These are phyloP conservation scores for Microhierax caerulescens DNA, from an alignment of 2,797 vertebrate genomes.

Conservation along the genomic window DNA sequence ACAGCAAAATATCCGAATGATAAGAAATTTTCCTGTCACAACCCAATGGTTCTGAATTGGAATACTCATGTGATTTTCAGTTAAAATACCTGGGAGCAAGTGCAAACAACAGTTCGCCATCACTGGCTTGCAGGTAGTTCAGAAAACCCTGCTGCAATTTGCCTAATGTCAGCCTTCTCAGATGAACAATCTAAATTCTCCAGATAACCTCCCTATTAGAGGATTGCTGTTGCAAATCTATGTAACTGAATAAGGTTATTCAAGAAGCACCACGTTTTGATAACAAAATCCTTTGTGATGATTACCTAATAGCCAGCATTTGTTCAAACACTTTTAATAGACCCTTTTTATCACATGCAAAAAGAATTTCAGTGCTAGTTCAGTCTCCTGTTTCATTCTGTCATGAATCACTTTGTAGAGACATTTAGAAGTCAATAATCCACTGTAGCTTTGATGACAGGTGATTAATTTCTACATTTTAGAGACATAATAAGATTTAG, in stretches of 20 bases:
- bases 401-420: constrained; percentile 85
- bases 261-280: constrained; percentile 74
- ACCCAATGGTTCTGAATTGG: not conserved
- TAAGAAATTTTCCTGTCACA: not conserved
- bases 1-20: not conserved
- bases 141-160: constrained; percentile 26
- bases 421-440: constrained; percentile 87
- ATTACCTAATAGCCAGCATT: constrained; percentile 80
- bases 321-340: constrained; percentile 81
- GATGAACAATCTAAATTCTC: constrained; percentile 66
- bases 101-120: not conserved
- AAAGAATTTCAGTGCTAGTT: constrained; percentile 79
- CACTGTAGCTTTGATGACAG: constrained; percentile 84
- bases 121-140: not conserved
- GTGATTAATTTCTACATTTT: constrained; percentile 87
- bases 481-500: constrained; percentile 86
- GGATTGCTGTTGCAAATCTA: constrained; percentile 48
- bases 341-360: constrained; percentile 79
- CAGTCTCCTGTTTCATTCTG: constrained; percentile 81
- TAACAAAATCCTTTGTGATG: constrained; percentile 79
- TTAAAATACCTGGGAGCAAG: not conserved
- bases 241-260: constrained; percentile 71
- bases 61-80: not conserved
- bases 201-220: constrained; percentile 63
- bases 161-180: constrained; percentile 57